Conservation (phyloP, 2,113 vertebrate genomes). For the Odocoileus virginianus region DNA sequence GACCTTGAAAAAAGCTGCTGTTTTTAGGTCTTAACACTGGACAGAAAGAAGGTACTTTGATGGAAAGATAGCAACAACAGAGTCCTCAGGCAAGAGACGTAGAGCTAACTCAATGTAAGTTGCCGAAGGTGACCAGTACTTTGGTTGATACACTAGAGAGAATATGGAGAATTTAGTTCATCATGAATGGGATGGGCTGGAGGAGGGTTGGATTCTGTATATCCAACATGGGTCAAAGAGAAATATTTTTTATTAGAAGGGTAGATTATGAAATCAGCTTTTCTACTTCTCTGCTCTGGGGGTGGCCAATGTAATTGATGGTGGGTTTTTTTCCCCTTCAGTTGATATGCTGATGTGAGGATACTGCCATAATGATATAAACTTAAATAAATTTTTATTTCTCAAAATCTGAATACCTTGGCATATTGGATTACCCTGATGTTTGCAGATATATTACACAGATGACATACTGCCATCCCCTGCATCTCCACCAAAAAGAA, state of each 20-base stretch:
- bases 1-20: neutral
- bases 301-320: neutral
- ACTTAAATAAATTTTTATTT: neutral
- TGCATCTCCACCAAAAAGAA: neutral
- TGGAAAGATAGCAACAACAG: neutral
- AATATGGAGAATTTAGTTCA: neutral
- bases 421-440: neutral
- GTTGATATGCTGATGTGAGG: neutral
- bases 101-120: neutral
- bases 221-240: neutral
- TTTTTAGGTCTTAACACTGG: neutral
- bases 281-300: neutral
- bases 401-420: neutral
- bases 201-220: neutral
- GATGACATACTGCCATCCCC: neutral
- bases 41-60: neutral
- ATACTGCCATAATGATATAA: neutral
- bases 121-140: neutral
- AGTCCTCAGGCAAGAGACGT: neutral
- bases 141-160: neutral
- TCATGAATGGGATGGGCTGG: neutral
- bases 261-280: neutral
- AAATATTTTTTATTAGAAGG: neutral
- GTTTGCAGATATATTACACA: neutral
- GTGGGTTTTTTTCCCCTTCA: neutral